A percentile compares a stretch with the other conserved stretches of the same genome.
These are phyloP conservation scores for Cistogaster globosa DNA, from an alignment of 2,888 invertebrate species.

Conservation along the genomic window DNA sequence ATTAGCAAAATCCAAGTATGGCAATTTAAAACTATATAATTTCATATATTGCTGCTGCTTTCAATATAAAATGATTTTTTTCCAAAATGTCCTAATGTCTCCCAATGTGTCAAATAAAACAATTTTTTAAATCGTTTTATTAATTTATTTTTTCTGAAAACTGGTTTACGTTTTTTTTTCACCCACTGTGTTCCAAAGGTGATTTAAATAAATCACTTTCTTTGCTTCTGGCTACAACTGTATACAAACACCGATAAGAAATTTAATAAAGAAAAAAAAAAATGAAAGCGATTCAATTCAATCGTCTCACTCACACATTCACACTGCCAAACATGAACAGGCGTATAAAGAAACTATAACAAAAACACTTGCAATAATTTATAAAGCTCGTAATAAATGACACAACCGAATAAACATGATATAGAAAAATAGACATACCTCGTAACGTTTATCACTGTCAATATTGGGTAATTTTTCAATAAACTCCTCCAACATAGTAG, in stretches of 20 bases:
- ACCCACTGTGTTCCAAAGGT: constrained; percentile 37
- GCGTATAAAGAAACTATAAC: constrained; percentile 38
- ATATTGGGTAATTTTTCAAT: constrained; percentile 76
- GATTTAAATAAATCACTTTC: constrained; percentile 56
- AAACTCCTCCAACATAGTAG: constrained; percentile 76
- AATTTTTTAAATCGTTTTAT: no score
- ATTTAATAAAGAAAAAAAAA: constrained; percentile 51
- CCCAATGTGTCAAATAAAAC: no score
- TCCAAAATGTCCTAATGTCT: no score
- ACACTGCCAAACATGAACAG: background rate
- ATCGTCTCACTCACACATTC: constrained; percentile 13
- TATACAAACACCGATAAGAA: background rate
- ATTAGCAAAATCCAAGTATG: no score
- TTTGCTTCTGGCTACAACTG: constrained; percentile 21
- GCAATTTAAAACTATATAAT: no score
- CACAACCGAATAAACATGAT: constrained; percentile 23
- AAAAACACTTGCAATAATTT: constrained; percentile 59
- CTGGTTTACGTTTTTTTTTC: background rate
- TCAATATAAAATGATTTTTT: no score
- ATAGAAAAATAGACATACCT: constrained; percentile 61
- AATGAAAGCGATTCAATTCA: constrained; percentile 47
- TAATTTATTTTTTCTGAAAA: no score
- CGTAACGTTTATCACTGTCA: constrained; percentile 73
- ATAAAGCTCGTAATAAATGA: constrained; percentile 48
- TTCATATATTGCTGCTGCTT: no score